A percentile compares a stretch with the other conserved stretches of the same genome.
phyloP scores from a whole-genome alignment of 2,888 invertebrate genomes.

The Onchidella celtica region DNA sequence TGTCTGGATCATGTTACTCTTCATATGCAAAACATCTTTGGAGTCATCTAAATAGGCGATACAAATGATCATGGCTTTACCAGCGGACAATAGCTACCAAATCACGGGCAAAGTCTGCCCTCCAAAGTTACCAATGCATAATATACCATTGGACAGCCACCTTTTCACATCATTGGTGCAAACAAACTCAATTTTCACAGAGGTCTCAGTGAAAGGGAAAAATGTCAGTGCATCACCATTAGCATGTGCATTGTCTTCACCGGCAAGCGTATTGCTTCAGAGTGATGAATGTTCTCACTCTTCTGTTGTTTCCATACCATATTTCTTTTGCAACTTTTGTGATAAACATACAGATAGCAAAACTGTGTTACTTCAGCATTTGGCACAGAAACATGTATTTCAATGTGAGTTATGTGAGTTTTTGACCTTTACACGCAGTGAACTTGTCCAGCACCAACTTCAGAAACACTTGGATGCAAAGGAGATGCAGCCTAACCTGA shows the following conservation, averaged over 20 bases:
- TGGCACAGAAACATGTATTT: conserved; percentile 25
- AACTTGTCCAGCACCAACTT: conserved; percentile 37
- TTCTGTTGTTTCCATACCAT: conserved; percentile 32
- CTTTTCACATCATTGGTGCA: conserved; percentile 10
- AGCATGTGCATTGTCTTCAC: conserved; percentile 34
- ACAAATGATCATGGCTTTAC: neutral
- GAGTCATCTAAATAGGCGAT: too few relatives aligned
- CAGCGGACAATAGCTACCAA: conserved; percentile 31
- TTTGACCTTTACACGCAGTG: conserved; percentile 22
- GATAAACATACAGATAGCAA: conserved; percentile 38
- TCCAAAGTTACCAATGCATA: conserved; percentile 31
- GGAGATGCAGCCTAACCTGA: conserved; percentile 28
- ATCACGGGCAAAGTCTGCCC: conserved; percentile 42
- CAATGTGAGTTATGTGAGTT: conserved; percentile 33
- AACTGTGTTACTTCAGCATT: conserved; percentile 13
- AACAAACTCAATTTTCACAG: conserved; percentile 16
- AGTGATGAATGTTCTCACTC: conserved; percentile 26
- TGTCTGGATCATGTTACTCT: too few relatives aligned
- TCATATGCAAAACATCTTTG: too few relatives aligned
- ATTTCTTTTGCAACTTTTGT: conserved; percentile 44
- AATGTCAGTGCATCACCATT: neutral
- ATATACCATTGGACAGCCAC: too few relatives aligned
- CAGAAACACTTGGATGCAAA: conserved; percentile 27
- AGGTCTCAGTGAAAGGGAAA: conserved; percentile 4
- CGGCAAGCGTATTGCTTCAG: conserved; percentile 22